Conservation (phyloP, 2,113 vertebrate species). For the Noctilio leporinus region DNA sequence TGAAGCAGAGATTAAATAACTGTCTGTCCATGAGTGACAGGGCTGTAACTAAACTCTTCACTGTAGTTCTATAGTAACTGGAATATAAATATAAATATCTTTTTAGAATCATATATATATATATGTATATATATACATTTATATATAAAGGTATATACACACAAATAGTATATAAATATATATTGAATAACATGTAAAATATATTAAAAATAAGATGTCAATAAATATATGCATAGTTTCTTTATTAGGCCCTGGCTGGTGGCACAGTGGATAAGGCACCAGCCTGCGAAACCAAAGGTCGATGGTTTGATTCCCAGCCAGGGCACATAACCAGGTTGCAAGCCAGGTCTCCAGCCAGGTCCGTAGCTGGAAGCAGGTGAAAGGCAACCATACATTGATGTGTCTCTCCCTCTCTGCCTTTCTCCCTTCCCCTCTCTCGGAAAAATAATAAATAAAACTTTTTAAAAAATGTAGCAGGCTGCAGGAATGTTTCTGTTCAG, state of each 20-base stretch:
- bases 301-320: too few species aligned
- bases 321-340: too few species aligned
- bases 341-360: too few species aligned
- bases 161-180: background rate
- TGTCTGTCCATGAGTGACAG: background rate
- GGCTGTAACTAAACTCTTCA: background rate
- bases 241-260: too few species aligned
- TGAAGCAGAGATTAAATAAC: background rate
- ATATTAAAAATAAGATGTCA: background rate
- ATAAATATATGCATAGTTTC: background rate
- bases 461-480: background rate
- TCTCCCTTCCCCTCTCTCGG: too few species aligned
- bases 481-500: background rate
- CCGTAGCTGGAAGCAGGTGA: too few species aligned
- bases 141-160: background rate
- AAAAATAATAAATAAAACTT: too few species aligned
- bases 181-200: background rate
- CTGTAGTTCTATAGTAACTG: background rate
- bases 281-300: too few species aligned
- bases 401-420: too few species aligned
- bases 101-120: background rate
- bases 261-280: too few species aligned
- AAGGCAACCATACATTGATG: too few species aligned
- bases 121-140: background rate
- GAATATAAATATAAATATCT: background rate